These are phyloP conservation scores for Tanytarsus gracilentus DNA, from an alignment of 2,888 invertebrate species.

Conservation along the genomic window DNA sequence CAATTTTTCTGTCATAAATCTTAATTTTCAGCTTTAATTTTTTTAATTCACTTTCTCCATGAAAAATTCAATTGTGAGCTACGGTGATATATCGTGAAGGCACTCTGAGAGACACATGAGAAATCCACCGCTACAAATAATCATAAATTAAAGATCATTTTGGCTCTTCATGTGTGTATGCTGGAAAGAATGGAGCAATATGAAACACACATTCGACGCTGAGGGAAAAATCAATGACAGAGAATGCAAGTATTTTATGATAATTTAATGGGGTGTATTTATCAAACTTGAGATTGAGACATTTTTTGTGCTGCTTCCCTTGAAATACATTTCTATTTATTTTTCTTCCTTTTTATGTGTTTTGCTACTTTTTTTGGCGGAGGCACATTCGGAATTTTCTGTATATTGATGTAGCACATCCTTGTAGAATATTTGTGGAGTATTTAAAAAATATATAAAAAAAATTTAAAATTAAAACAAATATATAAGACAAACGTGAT, in stretches of 20 bases:
- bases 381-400: too few relatives aligned
- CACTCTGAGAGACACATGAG: constrained; percentile 15
- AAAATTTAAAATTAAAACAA: too few relatives aligned
- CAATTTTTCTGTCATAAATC: constrained; percentile 26
- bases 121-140: constrained; percentile 17
- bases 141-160: constrained; percentile 27
- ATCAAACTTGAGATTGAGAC: constrained; percentile 6
- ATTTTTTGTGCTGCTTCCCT: neutral
- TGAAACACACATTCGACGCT: neutral
- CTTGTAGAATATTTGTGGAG: too few relatives aligned
- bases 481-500: too few relatives aligned
- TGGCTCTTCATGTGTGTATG: neutral
- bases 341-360: neutral
- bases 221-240: constrained; percentile 17
- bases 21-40: constrained; percentile 17
- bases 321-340: neutral
- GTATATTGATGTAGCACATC: too few relatives aligned
- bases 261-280: constrained; percentile 24
- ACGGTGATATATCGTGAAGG: too few relatives aligned
- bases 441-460: too few relatives aligned
- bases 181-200: constrained; percentile 4
- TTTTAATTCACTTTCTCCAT: constrained; percentile 21
- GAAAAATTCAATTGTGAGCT: constrained; percentile 6
- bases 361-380: too few relatives aligned
- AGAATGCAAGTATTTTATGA: constrained; percentile 19